Percentiles rank a stretch among this genome's conserved stretches.
Conservation (phyloP, 2,888 invertebrate species). For the Syritta pipiens region DNA sequence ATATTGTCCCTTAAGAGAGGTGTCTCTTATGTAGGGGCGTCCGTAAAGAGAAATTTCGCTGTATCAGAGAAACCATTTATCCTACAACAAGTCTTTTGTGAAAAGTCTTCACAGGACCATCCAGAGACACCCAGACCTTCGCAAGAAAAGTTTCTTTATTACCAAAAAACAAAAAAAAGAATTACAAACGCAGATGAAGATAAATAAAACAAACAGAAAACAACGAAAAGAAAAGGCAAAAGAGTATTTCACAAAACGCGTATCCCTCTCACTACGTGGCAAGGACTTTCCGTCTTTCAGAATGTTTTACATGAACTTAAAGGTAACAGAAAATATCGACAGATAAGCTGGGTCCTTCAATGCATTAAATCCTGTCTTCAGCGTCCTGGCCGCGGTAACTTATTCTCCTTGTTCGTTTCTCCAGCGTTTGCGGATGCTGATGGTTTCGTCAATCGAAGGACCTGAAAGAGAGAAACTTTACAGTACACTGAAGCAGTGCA, state of each 20-base stretch:
- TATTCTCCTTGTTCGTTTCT: constrained; percentile 59
- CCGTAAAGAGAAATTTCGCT: no score
- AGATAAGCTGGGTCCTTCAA: neutral
- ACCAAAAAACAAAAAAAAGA: constrained; percentile 36
- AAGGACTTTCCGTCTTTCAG: constrained; percentile 17
- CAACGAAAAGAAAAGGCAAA: neutral
- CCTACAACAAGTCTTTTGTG: neutral
- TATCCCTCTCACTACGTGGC: neutral
- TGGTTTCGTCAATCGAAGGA: constrained; percentile 41
- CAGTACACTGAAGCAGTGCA: neutral
- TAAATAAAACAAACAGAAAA: constrained; percentile 31
- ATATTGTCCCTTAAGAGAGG: no score
- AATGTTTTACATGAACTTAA: constrained; percentile 14
- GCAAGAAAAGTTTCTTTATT: constrained; percentile 20
- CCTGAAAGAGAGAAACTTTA: neutral
- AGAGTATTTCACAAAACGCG: neutral
- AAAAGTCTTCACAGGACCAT: no score
- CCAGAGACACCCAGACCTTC: no score
- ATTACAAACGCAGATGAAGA: constrained; percentile 15
- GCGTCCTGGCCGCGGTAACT: constrained; percentile 33
- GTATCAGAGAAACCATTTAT: no score
- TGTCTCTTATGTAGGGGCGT: no score
- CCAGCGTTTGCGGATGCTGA: neutral
- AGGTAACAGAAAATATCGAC: constrained; percentile 17
- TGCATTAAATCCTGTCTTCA: neutral